These are phyloP conservation scores for Drosophila prolongata DNA, from an alignment of 2,888 invertebrate species.

Conservation along the genomic window DNA sequence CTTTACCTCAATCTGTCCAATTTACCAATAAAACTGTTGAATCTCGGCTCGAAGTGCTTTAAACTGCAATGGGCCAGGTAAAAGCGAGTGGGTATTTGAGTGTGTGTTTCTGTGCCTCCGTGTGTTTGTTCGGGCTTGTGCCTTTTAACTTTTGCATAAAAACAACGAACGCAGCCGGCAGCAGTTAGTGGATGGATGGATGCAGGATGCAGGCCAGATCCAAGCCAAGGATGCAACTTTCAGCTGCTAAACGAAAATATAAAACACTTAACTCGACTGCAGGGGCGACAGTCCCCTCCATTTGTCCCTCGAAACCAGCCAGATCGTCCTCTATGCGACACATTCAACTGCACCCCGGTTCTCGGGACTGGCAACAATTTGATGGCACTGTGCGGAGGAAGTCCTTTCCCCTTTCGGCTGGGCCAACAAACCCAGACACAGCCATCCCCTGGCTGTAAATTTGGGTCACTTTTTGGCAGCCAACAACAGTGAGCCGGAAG, in stretches of 20 bases:
- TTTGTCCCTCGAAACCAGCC: constrained; percentile 43
- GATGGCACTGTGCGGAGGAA: constrained; percentile 41
- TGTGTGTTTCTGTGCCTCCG: constrained; percentile 1
- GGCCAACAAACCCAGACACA: constrained; percentile 61
- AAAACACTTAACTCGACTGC: constrained; percentile 75
- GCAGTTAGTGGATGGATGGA: constrained; percentile 56
- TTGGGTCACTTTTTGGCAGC: constrained; percentile 77
- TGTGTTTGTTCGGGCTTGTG: constrained; percentile 48
- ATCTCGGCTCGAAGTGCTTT: constrained; percentile 64
- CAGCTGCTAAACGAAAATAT: constrained; percentile 80
- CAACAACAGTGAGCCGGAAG: constrained; percentile 44
- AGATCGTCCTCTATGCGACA: constrained; percentile 50
- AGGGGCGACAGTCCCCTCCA: constrained; percentile 32
- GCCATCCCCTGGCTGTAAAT: constrained; percentile 53
- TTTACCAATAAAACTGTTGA: constrained; percentile 75
- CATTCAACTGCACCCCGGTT: constrained; percentile 37
- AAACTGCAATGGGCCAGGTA: constrained; percentile 56
- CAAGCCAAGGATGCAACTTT: constrained; percentile 74
- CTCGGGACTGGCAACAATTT: constrained; percentile 59
- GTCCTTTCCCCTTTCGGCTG: constrained; percentile 3
- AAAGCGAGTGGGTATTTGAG: constrained; percentile 26
- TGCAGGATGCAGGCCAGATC: constrained; percentile 22
- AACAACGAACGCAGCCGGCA: constrained; percentile 71
- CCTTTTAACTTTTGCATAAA: constrained; percentile 78
- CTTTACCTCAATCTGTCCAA: constrained; percentile 79